phyloP scores from a whole-genome alignment of 2,888 invertebrate genomes.

The Ischnus inquisitorius region DNA sequence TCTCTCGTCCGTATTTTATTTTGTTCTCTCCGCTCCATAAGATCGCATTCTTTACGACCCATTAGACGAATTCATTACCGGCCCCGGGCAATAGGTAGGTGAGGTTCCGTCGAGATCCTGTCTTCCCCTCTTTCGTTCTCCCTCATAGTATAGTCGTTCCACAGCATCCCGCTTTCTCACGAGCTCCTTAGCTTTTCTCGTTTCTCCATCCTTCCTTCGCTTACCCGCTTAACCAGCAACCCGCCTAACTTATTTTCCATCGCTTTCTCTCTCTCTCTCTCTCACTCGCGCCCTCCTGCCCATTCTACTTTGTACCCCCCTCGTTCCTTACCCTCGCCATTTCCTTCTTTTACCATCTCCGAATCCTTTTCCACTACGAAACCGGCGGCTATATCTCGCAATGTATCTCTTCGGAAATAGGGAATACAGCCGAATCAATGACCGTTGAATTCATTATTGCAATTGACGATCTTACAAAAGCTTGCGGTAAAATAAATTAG shows the following conservation, averaged over 20 bases:
- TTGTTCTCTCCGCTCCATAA: constrained; percentile 84
- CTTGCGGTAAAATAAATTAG: not conserved
- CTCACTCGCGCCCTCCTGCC: too few relatives aligned
- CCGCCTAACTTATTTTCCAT: constrained; percentile 50
- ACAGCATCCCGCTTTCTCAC: constrained; percentile 57
- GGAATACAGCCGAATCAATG: not conserved
- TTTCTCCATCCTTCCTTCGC: constrained; percentile 49
- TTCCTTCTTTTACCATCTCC: not conserved
- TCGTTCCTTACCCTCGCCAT: not conserved
- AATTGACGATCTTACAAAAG: not conserved
- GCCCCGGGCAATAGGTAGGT: constrained; percentile 81
- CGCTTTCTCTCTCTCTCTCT: constrained; percentile 34
- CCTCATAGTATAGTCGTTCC: constrained; percentile 39
- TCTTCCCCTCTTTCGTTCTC: constrained; percentile 39
- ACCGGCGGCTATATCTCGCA: not conserved
- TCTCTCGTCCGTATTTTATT: constrained; percentile 82
- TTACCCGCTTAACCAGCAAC: constrained; percentile 38
- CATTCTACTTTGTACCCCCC: constrained; percentile 35
- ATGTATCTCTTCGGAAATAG: not conserved
- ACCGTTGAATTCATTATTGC: not conserved
- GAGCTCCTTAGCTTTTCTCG: constrained; percentile 63
- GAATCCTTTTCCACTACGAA: not conserved
- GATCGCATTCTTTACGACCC: constrained; percentile 85
- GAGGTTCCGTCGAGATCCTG: constrained; percentile 77
- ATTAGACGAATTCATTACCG: constrained; percentile 85